Evolutionary conservation across 2,797 vertebrate species (phyloP).

Genomic region (Molothrus aeneus): DNA sequence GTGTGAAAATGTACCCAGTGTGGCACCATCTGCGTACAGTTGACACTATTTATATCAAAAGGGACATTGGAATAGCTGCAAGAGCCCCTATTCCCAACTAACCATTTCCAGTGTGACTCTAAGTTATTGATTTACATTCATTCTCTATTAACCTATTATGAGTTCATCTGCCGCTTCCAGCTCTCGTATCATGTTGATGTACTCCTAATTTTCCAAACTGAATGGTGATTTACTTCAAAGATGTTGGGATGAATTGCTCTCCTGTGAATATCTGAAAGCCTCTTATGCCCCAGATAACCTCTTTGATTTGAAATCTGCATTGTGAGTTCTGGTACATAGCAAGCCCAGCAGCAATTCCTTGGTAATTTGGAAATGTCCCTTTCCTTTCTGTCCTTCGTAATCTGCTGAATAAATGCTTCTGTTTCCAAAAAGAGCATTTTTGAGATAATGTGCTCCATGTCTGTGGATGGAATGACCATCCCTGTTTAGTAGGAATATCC

Average conservation of each 20-base stretch:
- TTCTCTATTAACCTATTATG: constrained; percentile 12
- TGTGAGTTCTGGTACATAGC: neutral
- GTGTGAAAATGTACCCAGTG: neutral
- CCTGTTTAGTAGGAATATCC: neutral
- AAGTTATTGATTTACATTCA: constrained; percentile 38
- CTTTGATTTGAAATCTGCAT: neutral
- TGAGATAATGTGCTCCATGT: rapidly evolving
- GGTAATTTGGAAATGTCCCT: neutral
- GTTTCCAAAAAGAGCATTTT: neutral
- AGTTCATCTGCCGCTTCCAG: constrained; percentile 10
- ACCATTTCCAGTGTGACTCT: neutral
- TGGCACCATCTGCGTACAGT: constrained; percentile 27
- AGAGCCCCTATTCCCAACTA: neutral
- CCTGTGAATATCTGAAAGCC: neutral
- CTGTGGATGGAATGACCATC: neutral
- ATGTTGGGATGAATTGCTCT: neutral
- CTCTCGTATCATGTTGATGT: neutral
- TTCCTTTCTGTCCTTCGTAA: neutral
- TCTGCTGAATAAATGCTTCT: neutral
- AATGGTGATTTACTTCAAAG: neutral
- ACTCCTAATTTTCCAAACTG: constrained; percentile 6
- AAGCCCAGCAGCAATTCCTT: neutral
- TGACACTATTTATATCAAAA: constrained; percentile 25
- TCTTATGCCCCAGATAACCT: neutral
- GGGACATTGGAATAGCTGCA: neutral